Conservation (phyloP, 2,113 vertebrate genomes). For the Lucifuga dentata region DNA sequence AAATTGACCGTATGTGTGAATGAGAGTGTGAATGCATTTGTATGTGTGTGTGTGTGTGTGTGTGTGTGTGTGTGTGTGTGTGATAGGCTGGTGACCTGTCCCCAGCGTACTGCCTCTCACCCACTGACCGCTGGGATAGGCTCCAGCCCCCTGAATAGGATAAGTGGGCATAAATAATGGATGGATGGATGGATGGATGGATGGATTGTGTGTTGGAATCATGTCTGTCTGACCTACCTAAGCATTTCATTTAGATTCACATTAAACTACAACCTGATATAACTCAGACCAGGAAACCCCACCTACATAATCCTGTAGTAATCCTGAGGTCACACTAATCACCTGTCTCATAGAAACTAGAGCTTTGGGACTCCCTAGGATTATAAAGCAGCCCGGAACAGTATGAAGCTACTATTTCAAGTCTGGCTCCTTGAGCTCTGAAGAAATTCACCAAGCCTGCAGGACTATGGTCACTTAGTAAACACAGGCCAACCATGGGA, state of each 20-base stretch:
- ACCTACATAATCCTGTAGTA: conserved; percentile 38
- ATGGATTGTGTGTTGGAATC: not conserved
- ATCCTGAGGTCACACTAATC: conserved; percentile 60
- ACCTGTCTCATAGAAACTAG: conserved; percentile 18
- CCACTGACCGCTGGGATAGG: too few species aligned
- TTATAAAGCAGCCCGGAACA: conserved; percentile 30
- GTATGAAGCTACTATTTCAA: conserved; percentile 5
- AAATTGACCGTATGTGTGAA: too few species aligned
- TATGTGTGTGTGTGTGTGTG: too few species aligned
- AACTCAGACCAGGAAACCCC: conserved; percentile 50
- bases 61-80: too few species aligned
- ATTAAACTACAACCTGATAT: conserved; percentile 12
- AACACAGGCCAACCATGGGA: conserved; percentile 67
- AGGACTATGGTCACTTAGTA: conserved; percentile 30
- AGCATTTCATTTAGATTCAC: not conserved
- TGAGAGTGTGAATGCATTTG: too few species aligned
- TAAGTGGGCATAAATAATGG: too few species aligned
- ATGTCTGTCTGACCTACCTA: not conserved
- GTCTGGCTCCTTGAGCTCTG: not conserved
- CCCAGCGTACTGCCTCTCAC: too few species aligned
- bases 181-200: too few species aligned
- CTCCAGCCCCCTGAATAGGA: too few species aligned
- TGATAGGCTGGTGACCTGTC: too few species aligned
- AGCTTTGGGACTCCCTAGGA: conserved; percentile 37
- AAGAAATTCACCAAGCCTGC: not conserved